These are phyloP conservation scores for Heterotilapia buettikoferi DNA, from an alignment of 2,113 vertebrate species.

Conservation along the genomic window DNA sequence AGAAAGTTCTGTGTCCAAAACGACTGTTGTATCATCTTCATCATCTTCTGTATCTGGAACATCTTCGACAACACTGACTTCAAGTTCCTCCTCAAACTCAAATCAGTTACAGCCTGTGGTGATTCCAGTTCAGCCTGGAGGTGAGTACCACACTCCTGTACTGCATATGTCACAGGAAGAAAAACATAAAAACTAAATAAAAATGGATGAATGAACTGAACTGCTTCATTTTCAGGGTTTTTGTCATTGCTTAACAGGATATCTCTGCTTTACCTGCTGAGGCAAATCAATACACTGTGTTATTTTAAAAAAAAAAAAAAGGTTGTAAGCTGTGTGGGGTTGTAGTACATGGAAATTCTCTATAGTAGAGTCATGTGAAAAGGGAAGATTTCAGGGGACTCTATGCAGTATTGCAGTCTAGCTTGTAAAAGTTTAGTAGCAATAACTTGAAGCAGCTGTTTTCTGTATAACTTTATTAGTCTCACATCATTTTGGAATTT, in stretches of 20 bases:
- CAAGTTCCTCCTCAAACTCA: slow-evolving; percentile 6
- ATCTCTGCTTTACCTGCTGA: not conserved
- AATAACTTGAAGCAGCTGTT: not conserved
- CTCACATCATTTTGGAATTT: not conserved
- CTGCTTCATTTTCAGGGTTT: not conserved
- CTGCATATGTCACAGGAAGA: not conserved
- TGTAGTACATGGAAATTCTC: not conserved
- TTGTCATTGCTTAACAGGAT: not conserved
- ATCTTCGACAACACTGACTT: slow-evolving; percentile 19
- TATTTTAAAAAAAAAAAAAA: not conserved
- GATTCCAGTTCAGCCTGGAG: slow-evolving; percentile 33
- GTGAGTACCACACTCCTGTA: slow-evolving; percentile 35
- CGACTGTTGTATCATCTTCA: slow-evolving; percentile 9
- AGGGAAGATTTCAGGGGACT: not conserved
- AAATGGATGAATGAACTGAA: not conserved
- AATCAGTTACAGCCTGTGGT: slow-evolving; percentile 15
- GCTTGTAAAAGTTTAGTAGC: not conserved
- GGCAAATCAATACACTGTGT: not conserved
- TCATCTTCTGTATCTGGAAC: slow-evolving; percentile 23
- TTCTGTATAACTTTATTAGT: not conserved
- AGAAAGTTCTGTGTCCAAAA: slow-evolving; percentile 30
- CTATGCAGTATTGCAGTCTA: not conserved
- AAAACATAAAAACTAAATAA: not conserved
- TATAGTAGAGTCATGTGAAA: not conserved
- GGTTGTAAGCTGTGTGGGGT: not conserved